Conservation (phyloP, 2,888 invertebrate genomes). For the Eudemis profundana region DNA sequence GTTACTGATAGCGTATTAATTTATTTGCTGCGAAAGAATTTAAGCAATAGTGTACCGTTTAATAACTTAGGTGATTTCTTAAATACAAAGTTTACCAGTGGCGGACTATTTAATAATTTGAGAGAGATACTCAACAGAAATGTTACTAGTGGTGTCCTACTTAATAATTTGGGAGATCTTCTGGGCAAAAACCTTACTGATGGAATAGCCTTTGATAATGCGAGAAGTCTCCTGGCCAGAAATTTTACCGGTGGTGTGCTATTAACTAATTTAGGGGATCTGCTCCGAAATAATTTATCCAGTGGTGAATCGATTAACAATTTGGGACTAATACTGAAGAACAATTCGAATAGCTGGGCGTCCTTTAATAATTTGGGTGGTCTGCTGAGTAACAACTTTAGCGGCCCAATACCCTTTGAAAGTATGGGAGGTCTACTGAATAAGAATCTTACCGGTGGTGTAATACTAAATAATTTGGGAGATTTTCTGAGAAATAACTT, state of each 20-base stretch:
- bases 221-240: not conserved
- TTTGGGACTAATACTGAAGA: no score
- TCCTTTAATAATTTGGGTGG: not conserved
- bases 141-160: not conserved
- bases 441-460: not conserved
- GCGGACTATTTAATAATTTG: not conserved
- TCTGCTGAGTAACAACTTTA: no score
- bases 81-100: not conserved
- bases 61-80: not conserved
- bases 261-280: not conserved
- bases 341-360: no score
- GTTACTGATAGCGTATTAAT: not conserved
- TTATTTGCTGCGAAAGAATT: not conserved
- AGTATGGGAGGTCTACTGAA: not conserved
- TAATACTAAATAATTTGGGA: not conserved
- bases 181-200: not conserved
- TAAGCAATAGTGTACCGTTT: not conserved
- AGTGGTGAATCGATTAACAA: not conserved
- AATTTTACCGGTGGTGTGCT: not conserved
- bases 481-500: not conserved
- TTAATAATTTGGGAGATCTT: not conserved
- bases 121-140: not conserved
- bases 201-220: not conserved
- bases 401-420: not conserved
- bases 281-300: no score